phyloP scores from a whole-genome alignment of 2,888 invertebrate species.

The Allophyes oxyacanthae region DNA sequence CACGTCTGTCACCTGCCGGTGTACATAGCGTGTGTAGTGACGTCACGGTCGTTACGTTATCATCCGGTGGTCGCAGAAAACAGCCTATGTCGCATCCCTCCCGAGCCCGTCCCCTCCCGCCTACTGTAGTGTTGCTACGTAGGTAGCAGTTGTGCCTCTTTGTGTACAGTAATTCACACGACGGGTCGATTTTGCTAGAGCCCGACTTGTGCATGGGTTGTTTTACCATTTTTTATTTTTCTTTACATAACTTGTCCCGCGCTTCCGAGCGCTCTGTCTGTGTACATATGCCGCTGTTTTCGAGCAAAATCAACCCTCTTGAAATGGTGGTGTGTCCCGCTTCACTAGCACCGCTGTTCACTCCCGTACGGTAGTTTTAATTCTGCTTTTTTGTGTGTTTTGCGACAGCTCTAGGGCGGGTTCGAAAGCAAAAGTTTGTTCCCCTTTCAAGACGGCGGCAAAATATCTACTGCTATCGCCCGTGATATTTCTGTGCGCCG shows the following conservation, averaged over 20 bases:
- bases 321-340: constrained; percentile 82
- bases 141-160: constrained; percentile 66
- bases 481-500: constrained; percentile 94
- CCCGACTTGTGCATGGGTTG: constrained; percentile 86
- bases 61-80: constrained; percentile 81
- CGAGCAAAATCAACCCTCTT: constrained; percentile 88
- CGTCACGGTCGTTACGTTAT: constrained; percentile 23
- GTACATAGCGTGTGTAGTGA: constrained; percentile 50
- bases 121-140: constrained; percentile 69
- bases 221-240: constrained; percentile 56
- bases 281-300: constrained; percentile 71
- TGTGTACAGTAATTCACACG: constrained; percentile 68
- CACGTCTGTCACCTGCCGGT: constrained; percentile 68
- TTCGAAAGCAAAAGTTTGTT: constrained; percentile 91
- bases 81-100: constrained; percentile 75
- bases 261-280: constrained; percentile 53
- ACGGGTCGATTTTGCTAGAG: constrained; percentile 76
- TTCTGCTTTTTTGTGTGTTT: constrained; percentile 85
- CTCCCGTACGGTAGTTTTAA: constrained; percentile 58
- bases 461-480: constrained; percentile 93
- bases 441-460: constrained; percentile 93
- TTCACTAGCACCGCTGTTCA: constrained; percentile 65
- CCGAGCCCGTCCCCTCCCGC: constrained; percentile 50
- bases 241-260: constrained; percentile 42
- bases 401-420: constrained; percentile 89